Base-by-base conservation (phyloP, 1,140 invertebrate genomes). In the Spodoptera litura region DNA sequence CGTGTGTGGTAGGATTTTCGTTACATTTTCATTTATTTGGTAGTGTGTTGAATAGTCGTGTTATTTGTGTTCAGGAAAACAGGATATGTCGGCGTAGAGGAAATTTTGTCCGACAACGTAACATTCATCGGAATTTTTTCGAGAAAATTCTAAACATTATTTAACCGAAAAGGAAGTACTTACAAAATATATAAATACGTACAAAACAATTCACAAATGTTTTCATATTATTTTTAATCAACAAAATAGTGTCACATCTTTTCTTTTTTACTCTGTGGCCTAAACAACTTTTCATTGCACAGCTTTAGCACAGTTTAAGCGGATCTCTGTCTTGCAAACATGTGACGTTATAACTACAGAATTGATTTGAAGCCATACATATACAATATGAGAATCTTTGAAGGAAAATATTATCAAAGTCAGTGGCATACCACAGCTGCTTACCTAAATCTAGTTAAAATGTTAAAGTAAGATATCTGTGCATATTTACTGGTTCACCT, bases 1-100 rank as follows among this genome's bases (percentile, higher is more conserved):
- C 86, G 88, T 87, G 81, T 72, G 82, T 15, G 38, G 56, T 35
- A 51, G 77, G 77, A 64, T 61, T 78, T 74, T 74, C 44, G 72
- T 59, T 61, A 61, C 55, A 56, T 61, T 59, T 71, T 71, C 53
- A 71, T 71, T 71, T 71, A 71, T 71, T 71, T 53, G 52, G 68
- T 38, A 70, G 68, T 71, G 68, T 71, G 52, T 12, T 51, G 38
- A 61, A 61, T 27, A 53, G 56, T n/a, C n/a, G 9, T 74, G 44
- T 61, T 59, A 15, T 12, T 58, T 74, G 8, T n/a, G 9, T 51
- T 38, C 15, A 59, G 71, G 55, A 49, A 49, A 58, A 74, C 59
- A 2, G 53, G 31, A 27, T 9, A 38, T 25, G 56, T 3, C 11
- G 44, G 13, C 5, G 38, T 44, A 38, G 11, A 38, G 38, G 49